Conservation (phyloP, 2,888 invertebrate species). For the Phania funesta region DNA sequence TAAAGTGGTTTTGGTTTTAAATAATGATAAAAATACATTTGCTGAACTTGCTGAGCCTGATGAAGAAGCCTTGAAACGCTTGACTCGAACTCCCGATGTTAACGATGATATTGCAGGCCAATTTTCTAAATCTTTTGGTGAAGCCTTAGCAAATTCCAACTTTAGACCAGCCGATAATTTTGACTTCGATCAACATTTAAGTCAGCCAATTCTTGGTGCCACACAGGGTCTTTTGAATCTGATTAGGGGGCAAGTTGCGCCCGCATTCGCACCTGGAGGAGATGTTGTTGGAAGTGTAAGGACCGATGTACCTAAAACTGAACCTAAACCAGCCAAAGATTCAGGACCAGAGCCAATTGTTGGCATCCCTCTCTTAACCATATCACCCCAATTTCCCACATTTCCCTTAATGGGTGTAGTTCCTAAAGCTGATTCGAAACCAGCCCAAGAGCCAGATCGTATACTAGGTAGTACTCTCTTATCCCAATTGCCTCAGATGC, state of each 20-base stretch:
- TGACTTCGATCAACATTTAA: constrained; percentile 30
- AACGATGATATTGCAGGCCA: constrained; percentile 27
- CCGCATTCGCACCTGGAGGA: neutral
- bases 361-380: constrained; percentile 22
- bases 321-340: neutral
- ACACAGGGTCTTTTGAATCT: constrained; percentile 29
- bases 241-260: neutral
- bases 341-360: neutral
- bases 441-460: constrained; percentile 8
- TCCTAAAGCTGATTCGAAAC: neutral
- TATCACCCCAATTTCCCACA: neutral
- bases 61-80: constrained; percentile 39
- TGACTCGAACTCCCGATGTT: constrained; percentile 51
- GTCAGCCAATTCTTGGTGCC: constrained; percentile 30
- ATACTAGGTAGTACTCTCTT: constrained; percentile 26
- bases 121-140: neutral
- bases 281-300: neutral
- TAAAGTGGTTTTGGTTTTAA: constrained; percentile 75
- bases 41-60: constrained; percentile 54
- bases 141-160: neutral
- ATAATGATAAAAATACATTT: constrained; percentile 71
- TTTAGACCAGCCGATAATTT: too few species aligned
- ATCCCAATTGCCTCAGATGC: neutral
- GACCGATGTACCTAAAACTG: neutral
- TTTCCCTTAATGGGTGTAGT: too few species aligned